These are phyloP conservation scores for Takifugu rubripes DNA, from an alignment of 2,797 vertebrate species.

Conservation along the genomic window DNA sequence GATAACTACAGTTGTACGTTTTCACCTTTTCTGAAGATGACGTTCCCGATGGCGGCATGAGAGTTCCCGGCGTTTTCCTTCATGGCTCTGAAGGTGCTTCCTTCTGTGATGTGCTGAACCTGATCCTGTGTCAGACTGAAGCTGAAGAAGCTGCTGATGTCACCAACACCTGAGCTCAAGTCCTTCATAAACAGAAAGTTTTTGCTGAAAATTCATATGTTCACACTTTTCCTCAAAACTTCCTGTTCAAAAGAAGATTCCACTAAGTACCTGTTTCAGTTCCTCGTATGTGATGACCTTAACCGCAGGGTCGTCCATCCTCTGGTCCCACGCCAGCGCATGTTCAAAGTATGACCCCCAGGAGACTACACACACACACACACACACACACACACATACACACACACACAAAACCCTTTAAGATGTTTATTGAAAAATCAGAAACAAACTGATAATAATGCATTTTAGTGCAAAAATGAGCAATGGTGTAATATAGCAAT, in stretches of 20 bases:
- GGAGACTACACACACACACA: conserved; percentile 60
- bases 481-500: no score
- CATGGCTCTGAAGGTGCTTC: conserved; percentile 62
- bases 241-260: no score
- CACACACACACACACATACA: neutral
- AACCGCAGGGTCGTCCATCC: conserved; percentile 73
- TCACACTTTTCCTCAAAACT: neutral
- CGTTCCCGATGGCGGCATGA: conserved; percentile 23
- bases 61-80: conserved; percentile 31
- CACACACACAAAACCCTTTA: neutral
- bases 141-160: conserved; percentile 68
- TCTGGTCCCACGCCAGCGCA: conserved; percentile 78
- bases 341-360: conserved; percentile 88
- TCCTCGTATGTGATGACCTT: conserved; percentile 83
- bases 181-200: conserved; percentile 48
- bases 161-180: conserved; percentile 54
- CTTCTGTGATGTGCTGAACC: conserved; percentile 49
- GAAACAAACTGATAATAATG: no score
- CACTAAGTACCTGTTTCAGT: conserved; percentile 76
- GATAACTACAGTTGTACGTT: neutral
- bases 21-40: conserved; percentile 65
- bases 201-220: neutral
- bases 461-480: no score
- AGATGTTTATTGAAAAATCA: no score
- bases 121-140: conserved; percentile 60